These are phyloP conservation scores for Formica aserva DNA, from an alignment of 2,888 invertebrate genomes.

Conservation along the genomic window DNA sequence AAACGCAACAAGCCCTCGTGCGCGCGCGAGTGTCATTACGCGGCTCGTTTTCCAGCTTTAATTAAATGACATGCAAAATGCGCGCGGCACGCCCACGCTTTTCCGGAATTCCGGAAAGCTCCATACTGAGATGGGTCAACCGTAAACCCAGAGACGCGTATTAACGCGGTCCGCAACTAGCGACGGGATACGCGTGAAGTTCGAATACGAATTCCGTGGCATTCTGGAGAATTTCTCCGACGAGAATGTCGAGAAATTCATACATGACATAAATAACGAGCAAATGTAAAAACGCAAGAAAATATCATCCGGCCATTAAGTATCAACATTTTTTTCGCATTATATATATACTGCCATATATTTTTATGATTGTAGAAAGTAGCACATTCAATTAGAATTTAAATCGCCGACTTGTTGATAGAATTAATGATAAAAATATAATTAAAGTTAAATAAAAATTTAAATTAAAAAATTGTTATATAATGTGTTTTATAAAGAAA, in stretches of 20 bases:
- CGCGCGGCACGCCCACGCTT: constrained; percentile 53
- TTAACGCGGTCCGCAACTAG: constrained; percentile 28
- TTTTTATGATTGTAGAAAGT: neutral
- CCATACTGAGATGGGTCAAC: constrained; percentile 58
- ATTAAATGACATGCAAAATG: constrained; percentile 73
- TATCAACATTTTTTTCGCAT: neutral
- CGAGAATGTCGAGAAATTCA: neutral
- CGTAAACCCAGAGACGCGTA: constrained; percentile 64
- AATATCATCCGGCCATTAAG: neutral
- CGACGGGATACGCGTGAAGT: neutral
- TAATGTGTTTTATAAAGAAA: neutral
- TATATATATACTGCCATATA: neutral
- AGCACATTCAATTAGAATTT: neutral
- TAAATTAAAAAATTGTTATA: neutral
- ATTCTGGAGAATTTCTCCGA: neutral
- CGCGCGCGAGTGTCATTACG: constrained; percentile 71
- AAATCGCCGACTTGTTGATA: neutral
- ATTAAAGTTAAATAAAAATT: neutral
- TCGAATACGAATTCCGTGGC: neutral
- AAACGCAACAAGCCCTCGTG: constrained; percentile 57
- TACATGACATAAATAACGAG: neutral
- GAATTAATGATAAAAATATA: neutral
- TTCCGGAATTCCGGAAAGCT: constrained; percentile 57
- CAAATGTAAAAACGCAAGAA: neutral
- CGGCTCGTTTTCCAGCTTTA: constrained; percentile 72